Base-by-base conservation (phyloP, 2,797 vertebrate species). In the Prunella strophiata region DNA sequence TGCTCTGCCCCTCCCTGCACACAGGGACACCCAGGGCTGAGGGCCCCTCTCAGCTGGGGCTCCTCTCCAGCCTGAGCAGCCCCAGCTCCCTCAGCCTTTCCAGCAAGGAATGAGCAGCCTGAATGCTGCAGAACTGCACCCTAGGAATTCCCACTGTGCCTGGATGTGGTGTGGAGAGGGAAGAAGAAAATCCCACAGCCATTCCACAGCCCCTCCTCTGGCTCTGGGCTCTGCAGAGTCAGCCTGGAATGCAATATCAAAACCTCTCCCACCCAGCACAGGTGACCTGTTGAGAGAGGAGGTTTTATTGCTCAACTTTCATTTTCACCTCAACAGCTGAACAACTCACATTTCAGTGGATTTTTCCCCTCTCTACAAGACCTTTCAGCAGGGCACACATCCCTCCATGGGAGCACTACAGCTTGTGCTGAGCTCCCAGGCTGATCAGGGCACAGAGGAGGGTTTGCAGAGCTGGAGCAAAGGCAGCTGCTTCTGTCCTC, bases 191-290 rank as follows among this genome's bases (percentile, higher is more conserved):
- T 12, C 1, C 10, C 21, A 23, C 50, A 72, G 13, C 29, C 4
- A 14, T 15, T 58, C 15, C 23, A 23, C 36, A 42, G 52, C 34
- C 50, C 26, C 73, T 59, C 14, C 38, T 47, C 4, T 25, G 79
- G 61, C 42, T 77, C 1, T 0, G n/a, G 1, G 4, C 19, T 34
- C 67, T 43, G 73, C 52, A 42, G n/a, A 65, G 45, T 40, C 1
- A 0, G 68, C 61, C 63, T 30, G 61, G 63, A n/a, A 61, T 12
- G 14, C 15, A 34, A 1, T 2, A 34, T 3, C 50, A 29, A 71
- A 58, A 23, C 16, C 1, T 11, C 82, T 47, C 66, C 59, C 57
- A 76, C 12, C n/a, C 1, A 32, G 29, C 45, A 36, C 2, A 36
- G 57, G 23, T 48, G 15, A 88, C 18, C 11, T 45, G 20, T 2